Percentiles rank a stretch among this genome's conserved stretches.
Evolutionary conservation across 2,797 vertebrate genomes (phyloP).

Genomic region (Tapera naevia): DNA sequence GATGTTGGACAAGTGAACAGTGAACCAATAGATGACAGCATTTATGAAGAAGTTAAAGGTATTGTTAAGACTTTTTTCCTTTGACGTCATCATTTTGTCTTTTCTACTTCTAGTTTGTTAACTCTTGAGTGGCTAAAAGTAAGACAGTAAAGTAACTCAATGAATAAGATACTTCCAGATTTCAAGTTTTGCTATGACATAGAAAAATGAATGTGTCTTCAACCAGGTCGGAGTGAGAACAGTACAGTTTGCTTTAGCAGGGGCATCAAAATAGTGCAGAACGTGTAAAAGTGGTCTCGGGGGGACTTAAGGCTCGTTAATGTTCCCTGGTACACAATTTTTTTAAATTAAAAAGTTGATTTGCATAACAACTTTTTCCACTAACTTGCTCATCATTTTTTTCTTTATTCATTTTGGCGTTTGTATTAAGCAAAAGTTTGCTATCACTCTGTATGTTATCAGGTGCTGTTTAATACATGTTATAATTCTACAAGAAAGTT

Average conservation of each 20-base stretch:
- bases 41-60: constrained; percentile 97
- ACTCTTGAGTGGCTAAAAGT: not conserved
- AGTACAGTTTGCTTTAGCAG: constrained; percentile 3
- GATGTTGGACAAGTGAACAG: constrained; percentile 72
- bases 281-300: constrained; percentile 31
- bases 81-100: not conserved
- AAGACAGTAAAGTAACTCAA: not conserved
- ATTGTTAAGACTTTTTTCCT: not conserved
- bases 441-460: not conserved
- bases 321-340: constrained; percentile 61
- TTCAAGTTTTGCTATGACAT: not conserved
- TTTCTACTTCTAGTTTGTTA: not conserved
- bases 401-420: constrained; percentile 50
- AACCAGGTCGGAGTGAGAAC: not conserved
- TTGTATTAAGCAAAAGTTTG: constrained; percentile 58
- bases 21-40: constrained; percentile 82
- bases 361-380: constrained; percentile 61
- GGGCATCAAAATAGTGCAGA: constrained; percentile 38
- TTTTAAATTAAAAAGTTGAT: constrained; percentile 72
- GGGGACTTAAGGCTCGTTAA: constrained; percentile 67
- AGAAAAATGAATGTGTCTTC: not conserved
- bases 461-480: constrained; percentile 17
- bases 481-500: not conserved
- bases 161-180: not conserved
- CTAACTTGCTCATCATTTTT: constrained; percentile 44